Evolutionary conservation across 2,888 invertebrate species (phyloP), one percentile per base, ranked within the genome.

Genomic region (Phytoseiulus persimilis): DNA sequence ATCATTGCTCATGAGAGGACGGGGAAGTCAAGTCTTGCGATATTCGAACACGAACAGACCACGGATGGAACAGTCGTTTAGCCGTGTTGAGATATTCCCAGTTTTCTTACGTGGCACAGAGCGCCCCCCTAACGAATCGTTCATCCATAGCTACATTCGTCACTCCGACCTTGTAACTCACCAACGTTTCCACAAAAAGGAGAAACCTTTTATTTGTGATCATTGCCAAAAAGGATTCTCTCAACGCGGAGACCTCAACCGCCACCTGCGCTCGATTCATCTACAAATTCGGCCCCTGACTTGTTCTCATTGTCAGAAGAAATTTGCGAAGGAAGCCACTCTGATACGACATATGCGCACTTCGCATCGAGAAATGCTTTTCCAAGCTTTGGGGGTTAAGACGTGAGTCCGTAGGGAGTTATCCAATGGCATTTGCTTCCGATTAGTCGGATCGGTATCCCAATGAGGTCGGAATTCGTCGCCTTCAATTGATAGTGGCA

Each of bases 121-220:
- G n/a, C n/a, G n/a, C 9, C 5, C 32, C 11, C 9, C 32, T 87
- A 45, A 39, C 23, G 31, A 11, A 11, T 83, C 28, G 3, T 28
- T 14, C 2, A 2, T 39, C 39, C 46, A n/a, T 31, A 89, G 91
- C 23, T 92, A 92, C 90, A 92, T 92, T 31, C 91, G 92, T 83
- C 91, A 91, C 83, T 92, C 92, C 91, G 92, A 92, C 90, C 90
- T 92, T 90, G 91, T 92, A 0, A 92, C 92, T 83, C 92, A 92
- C 90, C 91, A 91, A 91, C 90, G 92, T 83, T 92, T 92, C 90
- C 92, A 92, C 90, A 92, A 91, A 83, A 92, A 92, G 90, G 92
- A 92, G 83, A 91, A 91, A 90, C 91, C 91, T 0, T 92, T 92
- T 91, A 91, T 91, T 31, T 92, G 92, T 90, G 90, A 91, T 28